Conservation (phyloP, 1,140 invertebrate species). For the Choristoneura fumiferana region DNA sequence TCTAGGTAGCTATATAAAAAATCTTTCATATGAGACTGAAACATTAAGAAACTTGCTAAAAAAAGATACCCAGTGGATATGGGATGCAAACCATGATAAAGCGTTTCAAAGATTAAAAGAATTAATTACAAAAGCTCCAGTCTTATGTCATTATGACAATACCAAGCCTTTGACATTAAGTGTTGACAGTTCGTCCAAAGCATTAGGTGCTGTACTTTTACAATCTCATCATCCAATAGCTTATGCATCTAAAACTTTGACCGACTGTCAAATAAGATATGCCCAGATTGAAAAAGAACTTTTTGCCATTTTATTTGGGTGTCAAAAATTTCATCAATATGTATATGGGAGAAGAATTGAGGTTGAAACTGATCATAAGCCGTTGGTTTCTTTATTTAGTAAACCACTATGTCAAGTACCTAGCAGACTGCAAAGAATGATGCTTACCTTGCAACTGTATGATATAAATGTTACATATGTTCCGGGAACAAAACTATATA, state of each 20-base stretch:
- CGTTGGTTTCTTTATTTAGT: constrained; percentile 25
- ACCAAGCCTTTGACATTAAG: background rate
- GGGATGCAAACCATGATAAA: background rate
- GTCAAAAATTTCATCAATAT: constrained; percentile 11
- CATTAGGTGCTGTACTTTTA: background rate
- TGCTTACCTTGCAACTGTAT: constrained; percentile 29
- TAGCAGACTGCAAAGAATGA: constrained; percentile 27
- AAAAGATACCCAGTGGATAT: background rate
- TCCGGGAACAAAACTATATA: background rate
- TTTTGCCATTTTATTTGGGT: constrained; percentile 41
- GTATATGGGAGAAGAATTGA: constrained; percentile 5
- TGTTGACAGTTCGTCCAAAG: background rate
- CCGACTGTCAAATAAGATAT: constrained; percentile 45
- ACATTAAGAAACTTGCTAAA: background rate
- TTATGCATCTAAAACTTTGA: constrained; percentile 49
- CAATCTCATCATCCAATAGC: constrained; percentile 11
- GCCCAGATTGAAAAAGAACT: constrained; percentile 58
- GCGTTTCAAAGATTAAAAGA: background rate
- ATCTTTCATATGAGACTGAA: background rate
- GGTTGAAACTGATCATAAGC: constrained; percentile 19
- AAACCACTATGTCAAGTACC: constrained; percentile 24
- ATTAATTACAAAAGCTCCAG: background rate
- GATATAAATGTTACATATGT: constrained; percentile 20
- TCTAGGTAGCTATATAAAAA: background rate
- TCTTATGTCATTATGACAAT: background rate